Percentiles rank a stretch among this genome's conserved stretches.
phyloP scores from a whole-genome alignment of 2,113 vertebrate species.

The Excalfactoria chinensis region DNA sequence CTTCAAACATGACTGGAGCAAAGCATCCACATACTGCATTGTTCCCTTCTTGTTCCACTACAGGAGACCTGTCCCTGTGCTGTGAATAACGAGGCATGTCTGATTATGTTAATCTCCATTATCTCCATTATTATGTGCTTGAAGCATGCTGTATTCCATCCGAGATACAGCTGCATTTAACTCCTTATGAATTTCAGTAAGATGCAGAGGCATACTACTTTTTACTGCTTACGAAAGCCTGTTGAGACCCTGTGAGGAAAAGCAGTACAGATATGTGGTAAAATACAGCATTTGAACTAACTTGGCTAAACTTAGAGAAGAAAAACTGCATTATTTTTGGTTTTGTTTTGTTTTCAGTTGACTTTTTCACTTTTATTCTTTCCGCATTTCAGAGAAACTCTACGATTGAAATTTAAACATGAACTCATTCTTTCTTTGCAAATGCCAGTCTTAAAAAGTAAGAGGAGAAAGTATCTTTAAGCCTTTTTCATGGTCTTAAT shows the following conservation, averaged over 20 bases:
- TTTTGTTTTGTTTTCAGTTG: neutral
- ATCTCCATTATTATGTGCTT: neutral
- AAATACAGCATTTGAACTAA: neutral
- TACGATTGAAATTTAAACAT: neutral
- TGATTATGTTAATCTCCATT: neutral
- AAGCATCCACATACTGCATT: neutral
- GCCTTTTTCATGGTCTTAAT: neutral
- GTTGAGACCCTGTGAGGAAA: neutral
- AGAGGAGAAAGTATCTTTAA: neutral
- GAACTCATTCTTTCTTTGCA: neutral
- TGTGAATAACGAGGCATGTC: neutral
- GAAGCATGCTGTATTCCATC: neutral
- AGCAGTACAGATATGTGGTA: neutral
- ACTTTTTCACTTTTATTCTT: neutral
- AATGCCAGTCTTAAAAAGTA: neutral
- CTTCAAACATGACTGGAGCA: neutral
- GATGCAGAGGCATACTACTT: neutral
- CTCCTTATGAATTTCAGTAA: neutral
- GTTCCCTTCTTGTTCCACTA: neutral
- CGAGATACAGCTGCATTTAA: neutral
- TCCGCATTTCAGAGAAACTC: neutral
- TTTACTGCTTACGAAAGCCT: neutral
- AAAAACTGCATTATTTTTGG: neutral
- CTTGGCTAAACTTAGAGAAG: neutral
- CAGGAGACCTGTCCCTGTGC: neutral